These are phyloP conservation scores for Meteorus sp. DNA, from an alignment of 1,140 invertebrate species.

Conservation along the genomic window DNA sequence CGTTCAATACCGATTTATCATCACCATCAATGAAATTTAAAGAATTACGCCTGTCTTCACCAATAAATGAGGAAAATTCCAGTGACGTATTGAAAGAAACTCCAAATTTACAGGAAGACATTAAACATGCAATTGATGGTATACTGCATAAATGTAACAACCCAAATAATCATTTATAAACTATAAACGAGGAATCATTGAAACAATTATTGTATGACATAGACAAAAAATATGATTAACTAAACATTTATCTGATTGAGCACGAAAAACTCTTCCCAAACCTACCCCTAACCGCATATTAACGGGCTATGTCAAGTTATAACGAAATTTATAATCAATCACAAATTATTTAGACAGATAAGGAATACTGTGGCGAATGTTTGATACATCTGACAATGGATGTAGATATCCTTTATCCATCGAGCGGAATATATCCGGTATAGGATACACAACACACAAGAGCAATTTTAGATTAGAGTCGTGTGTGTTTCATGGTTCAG, in stretches of 20 bases:
- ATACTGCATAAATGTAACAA: conserved; percentile 31
- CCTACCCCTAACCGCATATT: too few relatives aligned
- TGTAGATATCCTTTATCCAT: conserved; percentile 10
- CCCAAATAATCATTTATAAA: conserved; percentile 43
- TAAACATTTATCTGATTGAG: conserved; percentile 11
- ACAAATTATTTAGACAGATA: too few relatives aligned
- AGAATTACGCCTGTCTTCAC: conserved; percentile 58
- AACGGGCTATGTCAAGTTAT: too few relatives aligned
- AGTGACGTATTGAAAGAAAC: conserved; percentile 22
- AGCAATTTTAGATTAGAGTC: neutral
- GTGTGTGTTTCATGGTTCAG: conserved; percentile 14
- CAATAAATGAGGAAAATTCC: conserved; percentile 34
- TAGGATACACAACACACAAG: neutral
- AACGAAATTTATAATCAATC: too few relatives aligned
- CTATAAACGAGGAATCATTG: conserved; percentile 60
- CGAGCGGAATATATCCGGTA: neutral
- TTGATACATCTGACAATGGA: too few relatives aligned
- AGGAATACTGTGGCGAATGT: too few relatives aligned
- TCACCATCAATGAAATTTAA: conserved; percentile 57
- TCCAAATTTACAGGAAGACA: conserved; percentile 27
- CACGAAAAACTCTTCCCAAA: neutral
- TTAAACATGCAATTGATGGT: conserved; percentile 31
- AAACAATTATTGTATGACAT: conserved; percentile 58
- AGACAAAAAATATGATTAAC: conserved; percentile 30
- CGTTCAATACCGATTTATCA: conserved; percentile 44